Evolutionary conservation across 2,797 vertebrate species (phyloP), one percentile per base, ranked within the genome.

Genomic region (Pipistrellus kuhlii): DNA sequence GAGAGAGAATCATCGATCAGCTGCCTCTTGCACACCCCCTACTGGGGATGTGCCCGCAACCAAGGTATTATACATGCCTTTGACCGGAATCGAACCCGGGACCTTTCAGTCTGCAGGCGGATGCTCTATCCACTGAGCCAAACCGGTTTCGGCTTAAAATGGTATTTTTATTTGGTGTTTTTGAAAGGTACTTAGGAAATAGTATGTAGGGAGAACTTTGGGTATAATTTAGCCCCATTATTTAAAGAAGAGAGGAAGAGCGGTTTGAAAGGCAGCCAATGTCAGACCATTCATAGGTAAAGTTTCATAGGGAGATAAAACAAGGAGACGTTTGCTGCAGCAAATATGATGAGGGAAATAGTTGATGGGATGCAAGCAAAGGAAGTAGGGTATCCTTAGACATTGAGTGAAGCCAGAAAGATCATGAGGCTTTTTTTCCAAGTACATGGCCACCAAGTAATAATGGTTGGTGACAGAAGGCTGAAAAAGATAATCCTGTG

Each of bases 151-250:
- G n/a, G n/a, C n/a, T 95, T 90, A 95, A 96, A 96, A 96, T 86
- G 96, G 91, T 89, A 96, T 94, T 96, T 95, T 93, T 96, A 95
- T 96, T 96, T 97, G 96, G 95, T 95, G 95, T 95, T 44, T 44
- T 96, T 97, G 95, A 94, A 96, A 95, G 95, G 90, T 94, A 92
- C 78, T 96, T 92, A 97, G 93, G 92, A 96, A 96, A 95, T 81
- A 89, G 71, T 91, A 14, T 71, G 77, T 76, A 91, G 88, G 68
- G 91, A 95, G 95, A 96, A 94, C 95, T 94, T 94, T 97, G 96
- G 88, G 96, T 96, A 71, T 97, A 95, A 96, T 77, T 95, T 95
- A 97, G 96, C 82, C 96, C 96, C 94, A 64, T 96, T 92, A 96
- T 88, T 88, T 48, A 94, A 86, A 92, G 93, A 83, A 78, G 15